A percentile compares a stretch with the other conserved stretches of the same genome.
phyloP scores from a whole-genome alignment of 2,888 invertebrate genomes.

The Zygaena filipendulae region DNA sequence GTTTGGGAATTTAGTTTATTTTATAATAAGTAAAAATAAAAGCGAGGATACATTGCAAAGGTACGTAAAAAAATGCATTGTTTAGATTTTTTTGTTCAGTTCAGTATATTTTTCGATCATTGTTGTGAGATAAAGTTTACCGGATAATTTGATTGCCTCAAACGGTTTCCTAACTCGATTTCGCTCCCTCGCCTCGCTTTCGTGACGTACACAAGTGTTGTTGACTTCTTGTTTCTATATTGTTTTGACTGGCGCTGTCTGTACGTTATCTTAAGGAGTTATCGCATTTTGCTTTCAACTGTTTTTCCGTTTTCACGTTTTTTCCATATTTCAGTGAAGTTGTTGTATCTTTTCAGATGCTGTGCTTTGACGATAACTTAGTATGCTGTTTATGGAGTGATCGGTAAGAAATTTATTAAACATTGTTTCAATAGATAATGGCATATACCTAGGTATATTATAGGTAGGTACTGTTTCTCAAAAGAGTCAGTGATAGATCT shows the following conservation, averaged over 20 bases:
- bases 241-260: constrained; percentile 45
- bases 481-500: no score
- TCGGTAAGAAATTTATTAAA: no score
- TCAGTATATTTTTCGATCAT: constrained; percentile 11
- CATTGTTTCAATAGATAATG: no score
- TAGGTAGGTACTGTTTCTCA: no score
- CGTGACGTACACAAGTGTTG: constrained; percentile 52
- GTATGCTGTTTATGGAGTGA: no score
- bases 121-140: constrained; percentile 21
- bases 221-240: constrained; percentile 55
- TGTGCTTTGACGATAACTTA: constrained; percentile 10
- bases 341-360: constrained; percentile 36
- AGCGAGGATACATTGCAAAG: no score
- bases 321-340: no score
- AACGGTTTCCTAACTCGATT: constrained; percentile 43
- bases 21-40: constrained; percentile 2
- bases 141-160: constrained; percentile 44
- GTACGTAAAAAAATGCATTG: constrained; percentile 43
- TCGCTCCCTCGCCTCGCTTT: constrained; percentile 33
- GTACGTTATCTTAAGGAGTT: no score
- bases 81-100: constrained; percentile 12
- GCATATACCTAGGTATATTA: no score
- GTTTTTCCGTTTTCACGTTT: no score
- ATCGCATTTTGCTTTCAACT: no score
- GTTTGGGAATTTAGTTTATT: constrained; percentile 31